A percentile compares a stretch with the other conserved stretches of the same genome.
These are phyloP conservation scores for Menidia beryllina DNA, from an alignment of 2,113 vertebrate species.

Conservation along the genomic window DNA sequence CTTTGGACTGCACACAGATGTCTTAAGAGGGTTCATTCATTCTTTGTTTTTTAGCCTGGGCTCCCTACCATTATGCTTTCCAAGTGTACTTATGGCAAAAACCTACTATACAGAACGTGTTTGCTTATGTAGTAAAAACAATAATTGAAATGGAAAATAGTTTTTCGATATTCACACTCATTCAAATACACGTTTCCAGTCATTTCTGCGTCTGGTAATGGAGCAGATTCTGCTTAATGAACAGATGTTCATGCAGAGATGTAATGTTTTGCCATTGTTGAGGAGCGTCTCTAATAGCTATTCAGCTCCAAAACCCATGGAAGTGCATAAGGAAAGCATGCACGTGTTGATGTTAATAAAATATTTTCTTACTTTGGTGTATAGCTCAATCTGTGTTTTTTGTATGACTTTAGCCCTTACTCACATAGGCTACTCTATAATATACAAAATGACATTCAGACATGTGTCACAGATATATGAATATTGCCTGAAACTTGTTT, in stretches of 20 bases:
- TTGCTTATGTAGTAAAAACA: conserved; percentile 4
- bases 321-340: conserved; percentile 50
- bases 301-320: conserved; percentile 43
- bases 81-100: conserved; percentile 3
- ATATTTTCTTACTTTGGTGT: conserved; percentile 50
- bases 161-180: conserved; percentile 8
- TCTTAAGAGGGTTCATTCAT: background rate
- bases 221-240: conserved; percentile 55
- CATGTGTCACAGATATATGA: conserved; percentile 52
- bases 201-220: conserved; percentile 40
- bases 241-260: conserved; percentile 68
- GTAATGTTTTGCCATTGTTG: conserved; percentile 59
- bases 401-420: conserved; percentile 60
- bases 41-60: background rate
- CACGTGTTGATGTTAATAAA: conserved; percentile 66
- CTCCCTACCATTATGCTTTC: background rate
- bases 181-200: conserved; percentile 24
- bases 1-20: background rate
- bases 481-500: conserved; percentile 48
- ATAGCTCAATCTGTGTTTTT: conserved; percentile 48
- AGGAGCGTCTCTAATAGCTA: conserved; percentile 36
- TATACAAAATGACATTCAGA: conserved; percentile 63
- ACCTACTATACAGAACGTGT: background rate
- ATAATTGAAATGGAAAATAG: conserved; percentile 20
- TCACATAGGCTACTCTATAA: conserved; percentile 66